Evolutionary conservation across 2,888 invertebrate genomes (phyloP), one percentile per base, ranked within the genome.

Genomic region (Nysson spinosus): DNA sequence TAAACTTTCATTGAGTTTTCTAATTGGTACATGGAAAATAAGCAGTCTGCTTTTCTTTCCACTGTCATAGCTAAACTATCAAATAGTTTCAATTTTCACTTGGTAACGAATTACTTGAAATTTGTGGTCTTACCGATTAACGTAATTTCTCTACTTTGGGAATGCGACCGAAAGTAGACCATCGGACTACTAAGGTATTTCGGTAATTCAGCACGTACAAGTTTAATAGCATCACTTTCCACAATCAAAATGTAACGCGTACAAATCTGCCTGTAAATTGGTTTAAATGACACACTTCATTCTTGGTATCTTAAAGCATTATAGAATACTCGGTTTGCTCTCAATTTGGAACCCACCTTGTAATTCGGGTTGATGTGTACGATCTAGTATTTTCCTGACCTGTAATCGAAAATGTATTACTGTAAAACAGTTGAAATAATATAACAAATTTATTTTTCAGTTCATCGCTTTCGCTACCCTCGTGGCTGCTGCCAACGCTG

Each of bases 401-500:
- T n/a, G n/a, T n/a, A n/a, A n/a, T n/a, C n/a, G n/a, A n/a, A n/a
- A n/a, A n/a, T n/a, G n/a, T n/a, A n/a, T n/a, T n/a, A n/a, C n/a
- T n/a, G n/a, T n/a, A n/a, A n/a, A n/a, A n/a, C n/a, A n/a, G n/a
- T n/a, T n/a, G n/a, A n/a, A n/a, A n/a, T n/a, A n/a, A n/a, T n/a
- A n/a, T 20, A n/a, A 12, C 5, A 20, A 39, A 43, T 19, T 22
- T 6, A 51, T 42, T 30, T 65, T 3, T 1, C 84, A 91, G 90
- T 83, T 90, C 49, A 72, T 87, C 68, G 77, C 88, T 34, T 54
- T 88, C 88, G 37, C 88, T 85, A 6, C 84, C 82, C 19, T 89
- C 85, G 19, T 90, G 75, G 89, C 89, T 1, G 75, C 85, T 20
- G 89, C 89, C 14, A 90, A 89, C 57, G 89, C 89, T 1, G 90